A percentile compares a stretch with the other conserved stretches of the same genome.
phyloP scores from a whole-genome alignment of 2,113 vertebrate species.

The Zosterops borbonicus region DNA sequence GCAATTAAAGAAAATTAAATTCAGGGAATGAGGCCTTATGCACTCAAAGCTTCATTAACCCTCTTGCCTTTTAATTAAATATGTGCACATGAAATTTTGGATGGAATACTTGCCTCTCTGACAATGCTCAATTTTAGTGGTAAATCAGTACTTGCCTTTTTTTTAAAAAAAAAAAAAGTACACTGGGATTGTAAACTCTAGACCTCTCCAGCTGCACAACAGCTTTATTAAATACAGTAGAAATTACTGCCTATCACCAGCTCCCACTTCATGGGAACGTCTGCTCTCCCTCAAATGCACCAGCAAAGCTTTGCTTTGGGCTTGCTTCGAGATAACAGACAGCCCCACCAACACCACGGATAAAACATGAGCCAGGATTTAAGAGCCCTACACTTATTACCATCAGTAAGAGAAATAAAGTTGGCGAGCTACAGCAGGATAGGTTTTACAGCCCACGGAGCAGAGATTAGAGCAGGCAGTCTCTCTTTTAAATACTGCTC shows the following conservation, averaged over 20 bases:
- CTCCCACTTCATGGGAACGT: not conserved
- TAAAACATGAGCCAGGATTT: not conserved
- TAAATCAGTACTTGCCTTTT: not conserved
- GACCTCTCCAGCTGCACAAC: not conserved
- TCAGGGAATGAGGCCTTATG: constrained; percentile 57
- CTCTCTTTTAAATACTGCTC: constrained; percentile 7
- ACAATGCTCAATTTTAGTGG: not conserved
- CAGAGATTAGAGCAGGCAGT: constrained; percentile 22
- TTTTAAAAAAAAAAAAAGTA: not conserved
- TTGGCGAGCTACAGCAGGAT: not conserved
- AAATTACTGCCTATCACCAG: constrained; percentile 23
- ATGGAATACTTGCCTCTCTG: constrained; percentile 8
- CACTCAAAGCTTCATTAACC: constrained; percentile 74
- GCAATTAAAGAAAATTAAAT: constrained; percentile 74
- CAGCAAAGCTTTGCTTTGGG: not conserved
- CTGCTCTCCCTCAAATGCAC: not conserved
- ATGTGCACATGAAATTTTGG: constrained; percentile 29
- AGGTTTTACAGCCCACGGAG: not conserved
- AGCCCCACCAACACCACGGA: not conserved
- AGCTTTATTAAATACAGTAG: not conserved
- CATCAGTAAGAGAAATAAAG: constrained; percentile 7
- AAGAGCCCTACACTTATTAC: not conserved
- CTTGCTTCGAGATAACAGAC: not conserved
- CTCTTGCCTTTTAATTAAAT: constrained; percentile 70
- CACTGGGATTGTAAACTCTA: not conserved